A percentile compares a stretch with the other conserved stretches of the same genome.
These are phyloP conservation scores for Diadophis punctatus DNA, from an alignment of 2,113 vertebrate species.

Conservation along the genomic window DNA sequence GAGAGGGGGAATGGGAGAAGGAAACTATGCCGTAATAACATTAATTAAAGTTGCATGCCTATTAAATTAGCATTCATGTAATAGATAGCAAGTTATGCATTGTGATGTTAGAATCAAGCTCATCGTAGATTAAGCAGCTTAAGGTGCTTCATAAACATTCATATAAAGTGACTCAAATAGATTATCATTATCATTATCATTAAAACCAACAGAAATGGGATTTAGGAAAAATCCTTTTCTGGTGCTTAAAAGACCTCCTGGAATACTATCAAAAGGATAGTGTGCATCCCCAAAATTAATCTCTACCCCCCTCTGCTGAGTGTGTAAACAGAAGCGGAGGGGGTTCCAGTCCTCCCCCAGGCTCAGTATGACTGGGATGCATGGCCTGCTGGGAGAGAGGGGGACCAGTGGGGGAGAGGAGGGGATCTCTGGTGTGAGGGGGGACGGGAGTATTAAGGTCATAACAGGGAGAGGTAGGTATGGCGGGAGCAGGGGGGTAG, in stretches of 20 bases:
- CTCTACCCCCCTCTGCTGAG: too few species aligned
- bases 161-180: constrained; percentile 67
- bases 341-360: too few species aligned
- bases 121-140: constrained; percentile 62
- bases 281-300: constrained; percentile 47
- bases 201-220: constrained; percentile 30
- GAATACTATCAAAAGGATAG: constrained; percentile 45
- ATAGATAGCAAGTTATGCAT: constrained; percentile 63
- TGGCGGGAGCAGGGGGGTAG: too few species aligned
- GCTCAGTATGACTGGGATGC: too few species aligned
- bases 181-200: constrained; percentile 62
- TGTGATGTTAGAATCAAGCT: constrained; percentile 62
- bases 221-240: constrained; percentile 18
- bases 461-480: too few species aligned
- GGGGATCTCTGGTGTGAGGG: too few species aligned
- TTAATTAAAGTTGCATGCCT: constrained; percentile 50
- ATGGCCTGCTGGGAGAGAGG: too few species aligned
- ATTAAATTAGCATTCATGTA: constrained; percentile 60
- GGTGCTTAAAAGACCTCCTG: constrained; percentile 34
- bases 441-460: too few species aligned
- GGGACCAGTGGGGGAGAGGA: too few species aligned
- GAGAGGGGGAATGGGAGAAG: constrained; percentile 25
- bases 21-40: constrained; percentile 60
- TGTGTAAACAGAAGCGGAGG: too few species aligned
- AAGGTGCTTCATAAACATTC: constrained; percentile 52